Evolutionary conservation across 1,140 invertebrate species (phyloP).

Genomic region (Drosophila littoralis): DNA sequence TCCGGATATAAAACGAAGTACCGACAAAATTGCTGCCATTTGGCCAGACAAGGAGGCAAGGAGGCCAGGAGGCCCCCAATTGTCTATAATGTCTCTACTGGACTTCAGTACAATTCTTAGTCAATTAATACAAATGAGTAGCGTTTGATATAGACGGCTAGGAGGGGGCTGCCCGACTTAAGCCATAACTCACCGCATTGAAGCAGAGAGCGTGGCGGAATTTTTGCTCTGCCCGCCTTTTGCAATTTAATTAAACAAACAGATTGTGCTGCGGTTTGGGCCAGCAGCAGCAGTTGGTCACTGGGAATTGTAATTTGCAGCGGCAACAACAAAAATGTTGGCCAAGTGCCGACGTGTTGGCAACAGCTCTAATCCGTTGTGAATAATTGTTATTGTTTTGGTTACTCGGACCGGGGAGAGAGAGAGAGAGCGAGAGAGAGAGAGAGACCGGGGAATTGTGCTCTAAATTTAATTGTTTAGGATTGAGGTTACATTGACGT

Average conservation of each 20-base stretch:
- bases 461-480: conserved; percentile 72
- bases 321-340: conserved; percentile 46
- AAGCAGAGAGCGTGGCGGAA: not conserved
- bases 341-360: conserved; percentile 75
- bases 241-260: conserved; percentile 82
- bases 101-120: conserved; percentile 67
- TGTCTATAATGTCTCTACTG: conserved; percentile 59
- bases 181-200: conserved; percentile 51
- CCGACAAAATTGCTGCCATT: conserved; percentile 66
- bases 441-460: conserved; percentile 16
- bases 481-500: conserved; percentile 26
- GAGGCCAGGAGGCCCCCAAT: too few relatives aligned
- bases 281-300: conserved; percentile 48
- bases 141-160: not conserved
- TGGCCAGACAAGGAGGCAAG: conserved; percentile 18
- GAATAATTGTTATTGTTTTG: conserved; percentile 80
- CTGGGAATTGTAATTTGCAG: conserved; percentile 74
- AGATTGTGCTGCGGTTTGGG: conserved; percentile 64
- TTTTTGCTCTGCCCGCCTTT: conserved; percentile 35
- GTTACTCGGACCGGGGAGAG: conserved; percentile 29
- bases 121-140: conserved; percentile 75
- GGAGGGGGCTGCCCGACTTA: conserved; percentile 25
- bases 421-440: too few relatives aligned
- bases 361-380: conserved; percentile 78
- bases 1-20: conserved; percentile 64